phyloP scores from a whole-genome alignment of 2,888 invertebrate species.

The Ypsolopha sequella region DNA sequence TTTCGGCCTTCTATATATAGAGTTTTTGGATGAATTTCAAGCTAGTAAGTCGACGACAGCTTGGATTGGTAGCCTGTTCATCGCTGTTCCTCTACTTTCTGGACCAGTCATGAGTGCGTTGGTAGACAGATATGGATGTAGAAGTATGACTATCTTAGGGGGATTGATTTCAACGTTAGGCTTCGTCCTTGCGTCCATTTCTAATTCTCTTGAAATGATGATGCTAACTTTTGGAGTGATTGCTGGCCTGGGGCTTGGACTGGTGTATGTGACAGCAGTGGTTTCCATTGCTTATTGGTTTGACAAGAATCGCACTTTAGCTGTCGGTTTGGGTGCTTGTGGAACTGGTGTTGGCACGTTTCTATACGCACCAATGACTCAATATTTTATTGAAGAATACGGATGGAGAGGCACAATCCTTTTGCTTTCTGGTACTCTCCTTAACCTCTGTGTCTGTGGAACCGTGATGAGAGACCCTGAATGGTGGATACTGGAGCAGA shows the following conservation, averaged over 20 bases:
- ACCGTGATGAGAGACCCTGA: slow-evolving; percentile 90
- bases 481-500: slow-evolving; percentile 79
- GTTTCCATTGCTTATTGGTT: slow-evolving; percentile 95
- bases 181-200: slow-evolving; percentile 80
- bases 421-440: slow-evolving; percentile 84
- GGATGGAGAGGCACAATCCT: slow-evolving; percentile 90
- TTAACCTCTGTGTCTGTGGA: slow-evolving; percentile 89
- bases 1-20: slow-evolving; percentile 89
- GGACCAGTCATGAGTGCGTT: slow-evolving; percentile 88
- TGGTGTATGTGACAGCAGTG: slow-evolving; percentile 91
- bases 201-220: slow-evolving; percentile 80
- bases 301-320: slow-evolving; percentile 87
- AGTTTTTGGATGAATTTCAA: slow-evolving; percentile 84
- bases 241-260: slow-evolving; percentile 85
- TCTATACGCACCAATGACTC: slow-evolving; percentile 87
- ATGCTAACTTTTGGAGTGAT: slow-evolving; percentile 89
- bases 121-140: slow-evolving; percentile 89
- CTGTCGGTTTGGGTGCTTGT: slow-evolving; percentile 89
- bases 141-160: slow-evolving; percentile 80
- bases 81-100: slow-evolving; percentile 87
- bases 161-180: slow-evolving; percentile 81
- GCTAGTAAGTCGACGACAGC: slow-evolving; percentile 89
- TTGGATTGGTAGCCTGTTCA: slow-evolving; percentile 91
- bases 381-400: slow-evolving; percentile 80
- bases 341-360: slow-evolving; percentile 93